Evolutionary conservation across 2,797 vertebrate species (phyloP).

Genomic region (Notamacropus eugenii): DNA sequence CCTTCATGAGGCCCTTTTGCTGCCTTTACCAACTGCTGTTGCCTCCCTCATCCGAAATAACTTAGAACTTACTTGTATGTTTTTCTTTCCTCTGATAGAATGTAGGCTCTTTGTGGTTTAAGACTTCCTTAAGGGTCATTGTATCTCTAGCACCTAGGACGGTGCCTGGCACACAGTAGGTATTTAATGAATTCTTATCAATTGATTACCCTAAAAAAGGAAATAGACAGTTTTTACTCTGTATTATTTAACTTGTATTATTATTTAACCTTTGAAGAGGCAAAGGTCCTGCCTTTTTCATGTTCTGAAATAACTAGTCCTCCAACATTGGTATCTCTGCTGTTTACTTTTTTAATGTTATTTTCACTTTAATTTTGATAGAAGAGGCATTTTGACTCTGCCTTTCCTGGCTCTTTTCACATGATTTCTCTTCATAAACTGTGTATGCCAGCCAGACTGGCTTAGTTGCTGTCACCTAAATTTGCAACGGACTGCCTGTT

Average conservation of each 20-base stretch:
- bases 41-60: neutral
- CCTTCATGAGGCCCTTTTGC: too few species aligned
- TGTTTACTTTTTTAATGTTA: neutral
- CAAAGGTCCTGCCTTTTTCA: neutral
- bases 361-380: neutral
- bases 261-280: neutral
- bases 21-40: too few species aligned
- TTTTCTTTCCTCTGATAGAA: neutral
- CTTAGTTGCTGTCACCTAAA: neutral
- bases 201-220: neutral
- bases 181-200: neutral
- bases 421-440: neutral
- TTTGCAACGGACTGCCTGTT: neutral
- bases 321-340: neutral
- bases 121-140: neutral
- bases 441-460: neutral
- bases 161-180: neutral
- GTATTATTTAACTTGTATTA: neutral
- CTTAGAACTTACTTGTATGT: neutral
- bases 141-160: neutral
- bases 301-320: neutral
- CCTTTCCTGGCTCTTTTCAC: neutral
- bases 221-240: neutral
- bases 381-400: neutral
- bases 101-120: neutral